Evolutionary conservation across 1,140 invertebrate genomes (phyloP), one percentile per base, ranked within the genome.

Genomic region (Medauroidea extradentata): DNA sequence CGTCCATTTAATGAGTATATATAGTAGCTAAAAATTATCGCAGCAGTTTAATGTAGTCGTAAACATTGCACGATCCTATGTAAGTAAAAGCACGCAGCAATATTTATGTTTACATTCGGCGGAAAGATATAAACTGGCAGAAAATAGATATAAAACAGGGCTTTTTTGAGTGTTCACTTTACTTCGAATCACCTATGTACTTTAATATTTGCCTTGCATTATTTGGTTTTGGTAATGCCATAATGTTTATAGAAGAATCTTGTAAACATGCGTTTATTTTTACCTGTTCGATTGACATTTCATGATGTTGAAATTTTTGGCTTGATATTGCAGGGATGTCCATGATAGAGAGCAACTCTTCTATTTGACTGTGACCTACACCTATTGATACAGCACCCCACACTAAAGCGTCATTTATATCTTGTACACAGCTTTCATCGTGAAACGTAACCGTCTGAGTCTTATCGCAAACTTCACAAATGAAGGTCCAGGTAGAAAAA

Each of bases 301-400:
- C 44, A 46, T 46, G 44, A 25, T 9, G 18, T 11, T n/a, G 18
- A 19, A 19, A 46, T 25, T 46, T 46, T 46, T 19, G 4, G 24
- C 24, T n/a, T 4, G 44, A 21, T 25, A 46, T 46, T 25, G 24
- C 13, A 5, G 44, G 44, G 13, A 46, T 25, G 9, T 46, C 44
- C 44, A 46, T 46, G 3, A 25, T 46, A 25, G 44, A 46, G 44
- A 25, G 44, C 18, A 46, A 25, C 44, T 46, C 44, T 46, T 46
- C 18, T 5, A 25, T 25, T 46, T 46, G 44, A n/a, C 18, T 21
- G 13, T 21, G 13, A 11, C 44, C 44, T 21, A 19, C 9, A 7
- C 44, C 44, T 7, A 46, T 46, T n/a, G 50, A 52, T n/a, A 27
- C 4, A 16, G 50, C 25, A 29, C 50, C 50, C 25, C 44, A 46